phyloP scores from a whole-genome alignment of 2,113 vertebrate genomes.

The Laterallus jamaicensis region DNA sequence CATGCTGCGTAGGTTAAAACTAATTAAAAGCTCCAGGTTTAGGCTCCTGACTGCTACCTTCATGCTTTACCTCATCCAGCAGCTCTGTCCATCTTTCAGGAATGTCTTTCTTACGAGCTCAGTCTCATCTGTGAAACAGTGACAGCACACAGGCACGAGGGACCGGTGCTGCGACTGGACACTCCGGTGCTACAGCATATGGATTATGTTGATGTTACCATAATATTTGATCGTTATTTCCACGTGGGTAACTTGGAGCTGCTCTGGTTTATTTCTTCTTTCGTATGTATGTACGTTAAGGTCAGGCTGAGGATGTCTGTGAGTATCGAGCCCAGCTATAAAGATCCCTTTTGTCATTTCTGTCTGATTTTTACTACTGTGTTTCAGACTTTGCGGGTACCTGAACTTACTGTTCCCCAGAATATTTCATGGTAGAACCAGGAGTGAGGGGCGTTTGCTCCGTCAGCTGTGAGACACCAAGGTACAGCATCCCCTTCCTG shows the following conservation, averaged over 20 bases:
- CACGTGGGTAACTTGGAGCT: neutral
- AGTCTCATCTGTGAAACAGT: neutral
- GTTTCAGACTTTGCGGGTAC: neutral
- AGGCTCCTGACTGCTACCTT: neutral
- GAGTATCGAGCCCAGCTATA: neutral
- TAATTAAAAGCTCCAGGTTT: neutral
- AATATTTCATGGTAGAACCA: neutral
- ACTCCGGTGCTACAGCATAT: neutral
- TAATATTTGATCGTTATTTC: neutral
- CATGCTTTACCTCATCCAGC: neutral
- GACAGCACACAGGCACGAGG: neutral
- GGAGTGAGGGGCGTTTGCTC: neutral
- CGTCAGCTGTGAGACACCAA: neutral
- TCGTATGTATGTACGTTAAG: neutral
- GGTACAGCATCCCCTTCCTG: neutral
- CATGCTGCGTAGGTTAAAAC: neutral
- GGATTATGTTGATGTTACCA: neutral
- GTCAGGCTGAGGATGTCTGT: conserved; percentile 2
- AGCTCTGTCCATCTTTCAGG: neutral
- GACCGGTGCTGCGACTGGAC: neutral
- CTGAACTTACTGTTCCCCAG: neutral
- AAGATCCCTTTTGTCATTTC: neutral
- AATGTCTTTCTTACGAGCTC: neutral
- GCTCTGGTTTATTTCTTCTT: conserved; percentile 23
- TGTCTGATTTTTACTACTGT: neutral